These are phyloP conservation scores for Hemicordylus capensis DNA, from an alignment of 2,113 vertebrate species.

Conservation along the genomic window DNA sequence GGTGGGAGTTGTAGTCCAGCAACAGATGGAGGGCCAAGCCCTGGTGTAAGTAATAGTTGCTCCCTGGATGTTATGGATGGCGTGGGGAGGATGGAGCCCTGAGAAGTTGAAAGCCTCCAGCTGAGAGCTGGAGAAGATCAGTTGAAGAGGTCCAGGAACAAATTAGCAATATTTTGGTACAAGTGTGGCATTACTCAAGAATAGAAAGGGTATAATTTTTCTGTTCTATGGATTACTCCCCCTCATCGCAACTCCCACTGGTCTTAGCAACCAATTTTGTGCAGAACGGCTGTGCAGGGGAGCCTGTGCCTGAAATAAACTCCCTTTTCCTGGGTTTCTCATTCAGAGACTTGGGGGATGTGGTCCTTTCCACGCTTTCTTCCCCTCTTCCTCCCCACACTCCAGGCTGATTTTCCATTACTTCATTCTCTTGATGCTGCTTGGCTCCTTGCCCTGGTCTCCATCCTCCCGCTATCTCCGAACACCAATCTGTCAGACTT, in stretches of 20 bases:
- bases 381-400: not conserved
- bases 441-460: slow-evolving; percentile 29
- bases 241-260: not conserved
- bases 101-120: not conserved
- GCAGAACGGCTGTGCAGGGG: not conserved
- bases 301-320: not conserved
- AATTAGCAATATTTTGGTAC: not conserved
- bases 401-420: slow-evolving; percentile 36
- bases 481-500: slow-evolving; percentile 22
- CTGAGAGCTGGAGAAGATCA: not conserved
- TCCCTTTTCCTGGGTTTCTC: slow-evolving; percentile 25
- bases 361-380: not conserved
- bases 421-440: slow-evolving; percentile 15
- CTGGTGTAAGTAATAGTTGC: not conserved
- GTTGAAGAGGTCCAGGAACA: not conserved
- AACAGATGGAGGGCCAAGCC: too few species aligned
- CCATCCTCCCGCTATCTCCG: slow-evolving; percentile 20
- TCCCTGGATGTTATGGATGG: not conserved
- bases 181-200: not conserved
- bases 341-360: slow-evolving; percentile 14
- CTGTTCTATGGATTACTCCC: not conserved
- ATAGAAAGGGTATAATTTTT: not conserved
- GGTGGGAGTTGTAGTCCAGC: too few species aligned
- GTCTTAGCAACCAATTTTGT: not conserved
- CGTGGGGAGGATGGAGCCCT: not conserved